Percentiles rank a stretch among this genome's conserved stretches.
phyloP scores from a whole-genome alignment of 2,888 invertebrate species.

The Patella depressa region DNA sequence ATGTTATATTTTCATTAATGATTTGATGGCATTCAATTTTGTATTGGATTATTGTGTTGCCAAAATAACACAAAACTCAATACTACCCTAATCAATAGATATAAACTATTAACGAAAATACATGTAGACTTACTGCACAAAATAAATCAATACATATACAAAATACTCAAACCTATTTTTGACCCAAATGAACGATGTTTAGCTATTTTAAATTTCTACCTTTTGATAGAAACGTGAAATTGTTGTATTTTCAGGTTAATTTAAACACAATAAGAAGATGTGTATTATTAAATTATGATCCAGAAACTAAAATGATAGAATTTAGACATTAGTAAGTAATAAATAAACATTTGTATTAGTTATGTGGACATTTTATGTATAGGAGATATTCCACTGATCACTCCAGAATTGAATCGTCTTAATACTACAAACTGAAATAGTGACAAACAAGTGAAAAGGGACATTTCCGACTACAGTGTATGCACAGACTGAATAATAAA shows the following conservation, averaged over 20 bases:
- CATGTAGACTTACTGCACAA: no score
- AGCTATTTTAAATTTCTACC: background rate
- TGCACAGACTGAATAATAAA: no score
- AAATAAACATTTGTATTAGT: background rate
- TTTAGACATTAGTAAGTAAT: constrained; percentile 86
- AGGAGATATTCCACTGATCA: background rate
- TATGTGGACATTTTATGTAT: background rate
- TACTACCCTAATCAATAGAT: no score
- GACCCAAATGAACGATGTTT: background rate
- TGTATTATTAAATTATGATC: constrained; percentile 91
- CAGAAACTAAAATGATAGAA: constrained; percentile 86
- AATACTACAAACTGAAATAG: background rate
- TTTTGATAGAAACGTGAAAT: background rate
- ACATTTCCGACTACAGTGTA: no score
- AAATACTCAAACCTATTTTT: background rate
- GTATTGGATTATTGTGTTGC: no score
- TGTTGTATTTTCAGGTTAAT: constrained; percentile 78
- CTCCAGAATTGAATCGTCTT: no score
- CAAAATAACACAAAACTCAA: no score
- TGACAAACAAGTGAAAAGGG: background rate
- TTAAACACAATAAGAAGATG: constrained; percentile 89
- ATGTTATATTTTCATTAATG: no score
- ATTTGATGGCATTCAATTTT: no score
- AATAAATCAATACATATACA: no score
- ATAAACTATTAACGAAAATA: no score